Evolutionary conservation across 2,113 vertebrate species (phyloP).

Genomic region (Apistogramma diplotaenia): DNA sequence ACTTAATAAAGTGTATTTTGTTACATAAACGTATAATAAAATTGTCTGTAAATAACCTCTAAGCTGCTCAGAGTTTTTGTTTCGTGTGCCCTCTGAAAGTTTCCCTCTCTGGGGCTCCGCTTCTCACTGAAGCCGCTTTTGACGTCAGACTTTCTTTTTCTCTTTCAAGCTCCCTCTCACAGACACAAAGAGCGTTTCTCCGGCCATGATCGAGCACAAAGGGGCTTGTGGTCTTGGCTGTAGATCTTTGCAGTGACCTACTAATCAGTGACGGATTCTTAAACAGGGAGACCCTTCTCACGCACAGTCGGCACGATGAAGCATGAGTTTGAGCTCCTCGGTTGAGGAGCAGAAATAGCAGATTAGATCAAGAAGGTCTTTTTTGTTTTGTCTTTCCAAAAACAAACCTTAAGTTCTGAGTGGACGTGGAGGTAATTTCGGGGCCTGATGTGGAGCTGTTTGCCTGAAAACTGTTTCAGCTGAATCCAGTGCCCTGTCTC

Average conservation of each 20-base stretch:
- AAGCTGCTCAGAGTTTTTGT: not conserved
- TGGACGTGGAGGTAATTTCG: not conserved
- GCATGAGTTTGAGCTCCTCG: not conserved
- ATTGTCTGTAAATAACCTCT: conserved; percentile 3
- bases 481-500: not conserved
- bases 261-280: conserved; percentile 18
- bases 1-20: conserved; percentile 58
- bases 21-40: conserved; percentile 71
- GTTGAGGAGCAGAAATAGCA: not conserved
- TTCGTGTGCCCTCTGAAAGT: not conserved
- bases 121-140: conserved; percentile 18
- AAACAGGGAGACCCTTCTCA: not conserved
- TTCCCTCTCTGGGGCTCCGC: not conserved
- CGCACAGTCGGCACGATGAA: not conserved
- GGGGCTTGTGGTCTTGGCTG: conserved; percentile 45
- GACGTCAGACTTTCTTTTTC: conserved; percentile 10
- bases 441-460: not conserved
- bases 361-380: not conserved
- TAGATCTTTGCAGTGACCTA: conserved; percentile 25
- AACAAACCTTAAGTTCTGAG: not conserved
- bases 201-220: conserved; percentile 46
- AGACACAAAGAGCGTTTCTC: conserved; percentile 41
- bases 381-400: not conserved
- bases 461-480: not conserved
- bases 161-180: conserved; percentile 12